Evolutionary conservation across 2,797 vertebrate genomes (phyloP), one percentile per base, ranked within the genome.

Genomic region (Craterocephalus amniculus): DNA sequence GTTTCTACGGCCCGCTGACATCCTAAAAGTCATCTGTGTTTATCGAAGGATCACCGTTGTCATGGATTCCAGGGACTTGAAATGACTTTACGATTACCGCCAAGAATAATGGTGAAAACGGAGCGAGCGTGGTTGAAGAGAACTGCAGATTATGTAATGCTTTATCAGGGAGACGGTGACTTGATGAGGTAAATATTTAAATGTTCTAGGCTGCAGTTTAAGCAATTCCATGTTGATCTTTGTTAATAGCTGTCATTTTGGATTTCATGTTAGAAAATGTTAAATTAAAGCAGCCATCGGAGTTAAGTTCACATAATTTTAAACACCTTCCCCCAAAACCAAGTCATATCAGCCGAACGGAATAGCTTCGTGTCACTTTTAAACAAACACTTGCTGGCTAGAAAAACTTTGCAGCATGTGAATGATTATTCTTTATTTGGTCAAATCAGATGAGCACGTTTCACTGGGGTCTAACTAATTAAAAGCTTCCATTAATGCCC

Each of bases 1-100:
- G 77, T 84, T 82, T 83, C 61, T 34, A 61, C 55, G 68, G 78
- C 74, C 72, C 43, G 65, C 65, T 63, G 80, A 87, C 83, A 71
- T 89, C 83, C 71, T 79, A 58, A 71, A 84, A 85, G 83, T 89
- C 79, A 88, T 83, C 79, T 85, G 77, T 92, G 89, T 88, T 88
- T 89, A 83, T 77, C 32, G 13, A 66, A 62, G 70, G 60, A 81
- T 82, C 60, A 16, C 49, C 9, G 82, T 92, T 70, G 60, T 83
- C 87, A 88, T 83, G 85, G 87, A 69, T 84, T 65, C 79, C 29
- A 12, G 49, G 69, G 64, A 66, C 79, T 70, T 54, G 68, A 58
- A 66, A 68, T 82, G 76, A 87, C 80, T 70, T 83, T 72, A 75
- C 9, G 34, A 75, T 84, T 58, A 32, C 62, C 43, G 49, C 75